Evolutionary conservation across 2,888 invertebrate species (phyloP), one percentile per base, ranked within the genome.

Genomic region (Troides aeacus): DNA sequence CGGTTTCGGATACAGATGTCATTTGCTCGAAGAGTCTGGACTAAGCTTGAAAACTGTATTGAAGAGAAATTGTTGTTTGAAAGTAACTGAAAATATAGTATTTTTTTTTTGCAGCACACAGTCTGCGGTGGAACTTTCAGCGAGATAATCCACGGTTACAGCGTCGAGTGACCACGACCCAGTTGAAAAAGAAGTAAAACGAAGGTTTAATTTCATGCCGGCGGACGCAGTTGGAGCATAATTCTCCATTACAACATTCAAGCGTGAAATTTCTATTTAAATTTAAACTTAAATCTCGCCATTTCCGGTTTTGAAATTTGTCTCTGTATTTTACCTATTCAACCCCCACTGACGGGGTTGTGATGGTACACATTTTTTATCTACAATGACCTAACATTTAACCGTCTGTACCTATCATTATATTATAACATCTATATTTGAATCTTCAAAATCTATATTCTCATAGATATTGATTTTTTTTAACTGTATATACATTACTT

Each of bases 221-320:
- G 59, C 2, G 46, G 50, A n/a, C n/a, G 46, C 58, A 23, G 60
- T n/a, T 39, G 50, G 50, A 58, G 59, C 24, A 46, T 60, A 66
- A 66, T 60, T 66, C 65, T 50, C 46, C 60, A 66, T 66, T 66
- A 60, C 30, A 46, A 15, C 50, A 58, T 64, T 64, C 58, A 39
- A 57, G 58, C 39, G 2, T 23, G 64, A 58, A 46, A 15, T 56
- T 56, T 24, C 21, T 58, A 39, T 64, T 58, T 64, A 58, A 56
- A 21, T 56, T 56, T 56, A 21, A 21, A 56, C 56, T 56, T 56
- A 56, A 56, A 56, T 8, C 56, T 56, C 21, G 56, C n/a, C 2
- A 5, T n/a, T 56, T 46, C 56, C 56, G n/a, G 6, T 56, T 56
- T 21, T 21, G 10, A 10, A 56, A 56, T 56, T 21, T 21, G 53